phyloP scores from a whole-genome alignment of 1,140 invertebrate species.

The Habropoda laboriosa region DNA sequence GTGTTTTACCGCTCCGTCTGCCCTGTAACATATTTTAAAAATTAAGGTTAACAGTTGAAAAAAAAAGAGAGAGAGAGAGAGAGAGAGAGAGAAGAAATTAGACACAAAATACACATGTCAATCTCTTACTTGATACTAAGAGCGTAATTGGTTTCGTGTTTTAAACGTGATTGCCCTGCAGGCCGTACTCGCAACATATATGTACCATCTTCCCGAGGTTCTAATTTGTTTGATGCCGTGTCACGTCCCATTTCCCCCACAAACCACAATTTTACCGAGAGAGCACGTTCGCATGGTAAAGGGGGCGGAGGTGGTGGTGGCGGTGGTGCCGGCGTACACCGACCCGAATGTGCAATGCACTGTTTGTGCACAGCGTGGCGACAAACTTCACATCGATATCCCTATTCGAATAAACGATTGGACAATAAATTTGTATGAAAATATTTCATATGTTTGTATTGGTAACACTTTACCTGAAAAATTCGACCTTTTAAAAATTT shows the following conservation, averaged over 20 bases:
- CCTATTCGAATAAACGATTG: constrained; percentile 80
- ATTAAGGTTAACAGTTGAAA: not conserved
- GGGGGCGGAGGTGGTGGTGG: constrained; percentile 82
- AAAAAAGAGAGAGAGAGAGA: not conserved
- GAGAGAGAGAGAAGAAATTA: not conserved
- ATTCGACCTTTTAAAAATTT: constrained; percentile 96
- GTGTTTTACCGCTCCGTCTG: constrained; percentile 93
- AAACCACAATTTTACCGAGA: constrained; percentile 87
- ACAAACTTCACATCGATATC: constrained; percentile 90
- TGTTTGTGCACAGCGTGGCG: constrained; percentile 88
- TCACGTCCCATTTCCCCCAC: constrained; percentile 95
- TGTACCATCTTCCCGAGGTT: constrained; percentile 91
- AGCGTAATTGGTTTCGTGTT: constrained; percentile 89
- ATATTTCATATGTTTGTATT: not conserved
- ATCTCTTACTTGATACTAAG: constrained; percentile 92
- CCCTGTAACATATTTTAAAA: constrained; percentile 82
- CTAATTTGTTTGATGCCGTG: constrained; percentile 88
- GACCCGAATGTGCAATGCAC: constrained; percentile 88
- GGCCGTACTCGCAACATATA: constrained; percentile 93
- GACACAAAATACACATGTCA: not conserved
- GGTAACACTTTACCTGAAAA: constrained; percentile 84
- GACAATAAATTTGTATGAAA: not conserved
- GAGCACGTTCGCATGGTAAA: constrained; percentile 82
- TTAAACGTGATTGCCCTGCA: constrained; percentile 80
- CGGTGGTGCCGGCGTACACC: constrained; percentile 85